Conservation (phyloP, 2,113 vertebrate genomes). For the Sula dactylatra region DNA sequence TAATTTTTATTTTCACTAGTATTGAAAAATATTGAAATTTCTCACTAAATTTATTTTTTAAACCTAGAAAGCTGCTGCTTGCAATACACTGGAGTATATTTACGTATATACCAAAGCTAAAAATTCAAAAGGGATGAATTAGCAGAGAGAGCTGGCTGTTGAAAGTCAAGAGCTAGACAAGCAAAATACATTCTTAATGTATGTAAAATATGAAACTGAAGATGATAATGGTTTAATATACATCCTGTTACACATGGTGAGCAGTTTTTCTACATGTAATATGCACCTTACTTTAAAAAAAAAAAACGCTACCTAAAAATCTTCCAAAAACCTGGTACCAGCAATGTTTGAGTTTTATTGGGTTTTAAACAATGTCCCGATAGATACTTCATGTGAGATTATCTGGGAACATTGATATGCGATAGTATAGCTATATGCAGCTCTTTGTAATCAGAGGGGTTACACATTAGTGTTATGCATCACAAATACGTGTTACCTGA, state of each 20-base stretch:
- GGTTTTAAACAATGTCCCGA: fast-evolving
- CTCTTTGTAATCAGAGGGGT: neutral
- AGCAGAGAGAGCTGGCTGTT: neutral
- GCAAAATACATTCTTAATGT: neutral
- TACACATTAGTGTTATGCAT: fast-evolving
- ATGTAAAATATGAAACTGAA: neutral
- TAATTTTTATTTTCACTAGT: neutral
- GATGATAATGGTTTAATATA: neutral
- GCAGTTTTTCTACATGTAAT: neutral
- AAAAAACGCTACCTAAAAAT: neutral
- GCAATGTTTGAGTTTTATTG: neutral
- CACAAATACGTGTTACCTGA: fast-evolving
- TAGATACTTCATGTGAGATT: neutral
- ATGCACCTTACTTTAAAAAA: neutral
- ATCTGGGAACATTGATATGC: neutral
- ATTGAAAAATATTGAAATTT: neutral
- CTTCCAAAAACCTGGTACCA: neutral
- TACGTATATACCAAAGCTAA: neutral
- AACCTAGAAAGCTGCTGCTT: neutral
- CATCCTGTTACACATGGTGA: neutral
- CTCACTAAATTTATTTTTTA: neutral
- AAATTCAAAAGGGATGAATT: neutral
- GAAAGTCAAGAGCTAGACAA: neutral
- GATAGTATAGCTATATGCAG: neutral
- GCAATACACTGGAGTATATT: neutral